Base-by-base conservation (phyloP, 1,140 invertebrate species). In the Eurytemora carolleeae region DNA sequence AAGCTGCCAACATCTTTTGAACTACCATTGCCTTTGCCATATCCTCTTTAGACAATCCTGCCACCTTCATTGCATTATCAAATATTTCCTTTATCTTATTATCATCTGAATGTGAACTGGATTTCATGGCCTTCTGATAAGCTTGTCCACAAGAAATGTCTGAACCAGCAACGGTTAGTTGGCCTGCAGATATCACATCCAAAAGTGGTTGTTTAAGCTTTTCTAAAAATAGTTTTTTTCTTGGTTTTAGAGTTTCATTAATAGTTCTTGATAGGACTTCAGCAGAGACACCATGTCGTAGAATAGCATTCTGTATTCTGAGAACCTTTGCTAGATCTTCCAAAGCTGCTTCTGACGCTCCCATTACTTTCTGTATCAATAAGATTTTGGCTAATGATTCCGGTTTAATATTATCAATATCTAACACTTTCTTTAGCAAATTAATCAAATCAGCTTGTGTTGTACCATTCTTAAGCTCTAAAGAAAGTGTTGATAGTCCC, bases 1-100 rank as follows among this genome's bases (percentile, higher is more conserved):
- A 52, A 53, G 59, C 59, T 21, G 59, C n/a, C 18, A 60, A 53
- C 1, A 23, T 24, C 44, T 60, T 60, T 22, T 60, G 59, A 20
- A 60, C 59, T 18, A 60, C 12, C 52, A 53, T 21, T 3, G 59
- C 59, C 20, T 60, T 60, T 1, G 59, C 26, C 19, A 60, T 44
- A 22, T 60, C 59, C 12, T 60, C 59, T 17, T 60, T 24, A 16
- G 59, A 19, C 20, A 60, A 20, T 22, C 31, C 26, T 54, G 52
- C 31, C 16, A 60, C 20, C 21, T n/a, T 53, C 31, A 60, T 18
- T 2, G 59, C 59, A 53, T 55, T 55, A 17, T 60, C 44, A 20
- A 60, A 53, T 17, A 60, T 23, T 21, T 60, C 31, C 21, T 59
- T 59, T 2, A 59, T 19, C n/a, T 59, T 59, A n/a, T 24, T 31